A percentile compares a stretch with the other conserved stretches of the same genome.
phyloP scores from a whole-genome alignment of 2,113 vertebrate genomes.

The Thalassoma bifasciatum region DNA sequence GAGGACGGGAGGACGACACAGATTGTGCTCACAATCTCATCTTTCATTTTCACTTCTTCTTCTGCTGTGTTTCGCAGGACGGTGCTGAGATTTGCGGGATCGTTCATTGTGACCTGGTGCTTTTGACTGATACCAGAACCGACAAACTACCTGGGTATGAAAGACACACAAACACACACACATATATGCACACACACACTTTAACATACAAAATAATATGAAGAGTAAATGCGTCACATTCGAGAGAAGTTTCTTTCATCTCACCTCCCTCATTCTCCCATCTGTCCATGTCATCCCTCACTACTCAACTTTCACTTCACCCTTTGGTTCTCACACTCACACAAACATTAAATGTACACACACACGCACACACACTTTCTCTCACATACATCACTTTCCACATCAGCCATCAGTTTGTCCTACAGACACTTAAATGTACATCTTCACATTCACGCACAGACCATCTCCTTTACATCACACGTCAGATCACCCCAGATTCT shows the following conservation, averaged over 20 bases:
- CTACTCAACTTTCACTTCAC: slow-evolving; percentile 82
- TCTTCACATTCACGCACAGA: slow-evolving; percentile 40
- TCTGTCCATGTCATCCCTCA: slow-evolving; percentile 33
- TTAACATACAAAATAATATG: slow-evolving; percentile 31
- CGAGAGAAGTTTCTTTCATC: slow-evolving; percentile 80
- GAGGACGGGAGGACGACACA: slow-evolving; percentile 5
- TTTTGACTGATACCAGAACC: slow-evolving; percentile 15
- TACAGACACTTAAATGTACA: slow-evolving; percentile 52
- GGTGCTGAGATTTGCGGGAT: slow-evolving; percentile 43
- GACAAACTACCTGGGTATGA: slow-evolving; percentile 38
- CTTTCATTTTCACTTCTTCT: slow-evolving; percentile 15
- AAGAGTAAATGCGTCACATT: slow-evolving; percentile 79
- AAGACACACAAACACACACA: not conserved
- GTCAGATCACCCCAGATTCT: slow-evolving; percentile 44
- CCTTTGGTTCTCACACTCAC: slow-evolving; percentile 77
- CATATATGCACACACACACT: slow-evolving; percentile 24
- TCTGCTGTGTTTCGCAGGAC: slow-evolving; percentile 42
- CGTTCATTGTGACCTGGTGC: not conserved
- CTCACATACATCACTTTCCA: slow-evolving; percentile 17
- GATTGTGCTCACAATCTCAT: slow-evolving; percentile 33
- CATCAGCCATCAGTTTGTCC: slow-evolving; percentile 49
- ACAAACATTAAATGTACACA: slow-evolving; percentile 10
- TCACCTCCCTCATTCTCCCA: slow-evolving; percentile 64
- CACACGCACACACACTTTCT: slow-evolving; percentile 12
- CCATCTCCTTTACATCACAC: slow-evolving; percentile 44